Evolutionary conservation across 1,140 invertebrate genomes (phyloP).

Genomic region (Cyrtorhinus lividipennis): DNA sequence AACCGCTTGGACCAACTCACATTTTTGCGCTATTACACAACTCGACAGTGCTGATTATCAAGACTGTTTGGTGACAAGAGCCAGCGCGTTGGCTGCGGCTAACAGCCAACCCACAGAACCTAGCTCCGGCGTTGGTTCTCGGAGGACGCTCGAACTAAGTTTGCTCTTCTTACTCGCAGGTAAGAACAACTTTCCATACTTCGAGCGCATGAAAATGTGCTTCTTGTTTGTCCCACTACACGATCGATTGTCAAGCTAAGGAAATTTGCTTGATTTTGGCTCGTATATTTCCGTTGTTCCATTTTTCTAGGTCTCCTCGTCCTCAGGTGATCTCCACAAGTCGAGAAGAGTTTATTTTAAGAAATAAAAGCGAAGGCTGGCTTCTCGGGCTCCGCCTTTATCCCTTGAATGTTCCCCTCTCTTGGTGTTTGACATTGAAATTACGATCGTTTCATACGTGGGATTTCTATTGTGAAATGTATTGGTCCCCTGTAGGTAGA

Average conservation of each 20-base stretch:
- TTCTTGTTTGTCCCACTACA: no score
- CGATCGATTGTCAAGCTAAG: no score
- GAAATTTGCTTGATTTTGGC: no score
- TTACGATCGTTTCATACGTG: no score
- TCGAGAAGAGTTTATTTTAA: not conserved
- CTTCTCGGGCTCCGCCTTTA: not conserved
- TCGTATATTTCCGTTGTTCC: no score
- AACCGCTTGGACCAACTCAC: slow-evolving; percentile 47
- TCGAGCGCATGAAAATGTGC: no score
- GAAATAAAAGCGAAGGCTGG: not conserved
- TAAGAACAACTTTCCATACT: no score
- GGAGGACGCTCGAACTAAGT: not conserved
- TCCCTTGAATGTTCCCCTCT: no score
- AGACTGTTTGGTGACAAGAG: slow-evolving; percentile 53
- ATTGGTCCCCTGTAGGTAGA: no score
- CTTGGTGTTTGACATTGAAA: no score
- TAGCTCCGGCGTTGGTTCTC: not conserved
- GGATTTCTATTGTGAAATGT: no score
- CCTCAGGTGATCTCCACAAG: not conserved
- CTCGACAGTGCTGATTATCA: slow-evolving; percentile 57
- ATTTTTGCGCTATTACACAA: slow-evolving; percentile 69
- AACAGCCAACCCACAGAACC: not conserved
- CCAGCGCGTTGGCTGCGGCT: slow-evolving; percentile 43
- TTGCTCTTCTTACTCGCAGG: not conserved
- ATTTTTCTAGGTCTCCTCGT: not conserved